These are phyloP conservation scores for Drosophila subobscura DNA, from an alignment of 1,140 invertebrate species.

Conservation along the genomic window DNA sequence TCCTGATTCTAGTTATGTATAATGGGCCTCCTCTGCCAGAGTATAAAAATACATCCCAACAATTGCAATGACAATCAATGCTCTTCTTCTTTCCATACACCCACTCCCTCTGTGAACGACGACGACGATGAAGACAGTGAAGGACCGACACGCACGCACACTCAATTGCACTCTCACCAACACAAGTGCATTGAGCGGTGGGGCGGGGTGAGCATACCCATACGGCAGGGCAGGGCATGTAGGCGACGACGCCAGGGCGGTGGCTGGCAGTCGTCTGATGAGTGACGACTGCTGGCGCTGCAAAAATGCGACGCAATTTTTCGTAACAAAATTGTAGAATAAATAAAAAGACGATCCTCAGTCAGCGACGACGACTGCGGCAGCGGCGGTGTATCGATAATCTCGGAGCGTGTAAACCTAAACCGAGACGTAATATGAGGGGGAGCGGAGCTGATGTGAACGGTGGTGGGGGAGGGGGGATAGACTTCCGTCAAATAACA, in stretches of 20 bases:
- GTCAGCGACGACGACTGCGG: slow-evolving; percentile 2
- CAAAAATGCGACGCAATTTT: slow-evolving; percentile 69
- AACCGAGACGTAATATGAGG: slow-evolving; percentile 31
- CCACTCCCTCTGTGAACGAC: slow-evolving; percentile 21
- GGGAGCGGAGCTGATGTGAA: slow-evolving; percentile 2
- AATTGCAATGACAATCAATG: slow-evolving; percentile 29
- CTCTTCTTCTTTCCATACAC: slow-evolving; percentile 25
- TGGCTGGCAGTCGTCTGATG: slow-evolving; percentile 61
- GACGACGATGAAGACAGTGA: slow-evolving; percentile 2
- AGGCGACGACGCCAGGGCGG: slow-evolving; percentile 73
- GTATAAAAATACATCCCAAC: slow-evolving; percentile 2
- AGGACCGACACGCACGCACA: slow-evolving; percentile 37
- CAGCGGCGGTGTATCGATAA: slow-evolving; percentile 25
- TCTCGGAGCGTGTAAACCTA: slow-evolving; percentile 27
- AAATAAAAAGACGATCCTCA: slow-evolving; percentile 54
- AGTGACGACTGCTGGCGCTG: slow-evolving; percentile 30
- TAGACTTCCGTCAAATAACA: slow-evolving; percentile 20
- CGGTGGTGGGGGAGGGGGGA: neutral
- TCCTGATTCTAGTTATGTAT: too few relatives aligned
- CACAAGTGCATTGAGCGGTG: slow-evolving; percentile 25
- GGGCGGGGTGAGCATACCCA: slow-evolving; percentile 22
- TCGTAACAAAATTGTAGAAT: slow-evolving; percentile 56
- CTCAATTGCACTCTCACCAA: slow-evolving; percentile 13
- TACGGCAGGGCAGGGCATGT: slow-evolving; percentile 54
- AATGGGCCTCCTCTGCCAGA: too few relatives aligned